Evolutionary conservation across 2,113 vertebrate genomes (phyloP).

Genomic region (Syngnathus scovelli): DNA sequence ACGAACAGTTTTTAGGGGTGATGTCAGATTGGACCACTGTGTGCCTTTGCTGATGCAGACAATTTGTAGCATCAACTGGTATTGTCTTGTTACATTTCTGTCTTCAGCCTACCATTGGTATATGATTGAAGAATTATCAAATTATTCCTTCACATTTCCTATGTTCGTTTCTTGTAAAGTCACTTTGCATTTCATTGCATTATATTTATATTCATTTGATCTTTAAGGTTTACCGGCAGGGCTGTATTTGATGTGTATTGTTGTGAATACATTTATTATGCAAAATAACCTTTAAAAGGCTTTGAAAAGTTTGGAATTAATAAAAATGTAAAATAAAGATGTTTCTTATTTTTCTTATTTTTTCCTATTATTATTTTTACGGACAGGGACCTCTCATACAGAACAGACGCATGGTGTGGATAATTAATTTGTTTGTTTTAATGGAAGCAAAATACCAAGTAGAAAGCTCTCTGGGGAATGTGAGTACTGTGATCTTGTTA

Average conservation of each 20-base stretch:
- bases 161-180: conserved; percentile 25
- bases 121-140: conserved; percentile 27
- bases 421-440: neutral
- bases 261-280: conserved; percentile 29
- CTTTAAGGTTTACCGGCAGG: conserved; percentile 37
- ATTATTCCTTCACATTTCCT: conserved; percentile 64
- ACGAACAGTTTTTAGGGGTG: conserved; percentile 28
- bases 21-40: conserved; percentile 16
- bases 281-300: conserved; percentile 8
- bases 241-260: conserved; percentile 41
- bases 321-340: neutral
- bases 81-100: conserved; percentile 42
- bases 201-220: conserved; percentile 60
- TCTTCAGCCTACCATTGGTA: conserved; percentile 38
- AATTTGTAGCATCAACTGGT: conserved; percentile 36
- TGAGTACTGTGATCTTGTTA: neutral
- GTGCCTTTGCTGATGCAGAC: conserved; percentile 29
- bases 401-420: neutral
- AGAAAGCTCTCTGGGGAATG: neutral
- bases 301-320: conserved; percentile 23
- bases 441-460: neutral
- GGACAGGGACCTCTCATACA: neutral
- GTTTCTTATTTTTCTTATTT: conserved; percentile 7
- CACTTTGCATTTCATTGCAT: conserved; percentile 28
- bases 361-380: neutral